These are phyloP conservation scores for Cygnus buccinator DNA, from an alignment of 2,113 vertebrate species.

Conservation along the genomic window DNA sequence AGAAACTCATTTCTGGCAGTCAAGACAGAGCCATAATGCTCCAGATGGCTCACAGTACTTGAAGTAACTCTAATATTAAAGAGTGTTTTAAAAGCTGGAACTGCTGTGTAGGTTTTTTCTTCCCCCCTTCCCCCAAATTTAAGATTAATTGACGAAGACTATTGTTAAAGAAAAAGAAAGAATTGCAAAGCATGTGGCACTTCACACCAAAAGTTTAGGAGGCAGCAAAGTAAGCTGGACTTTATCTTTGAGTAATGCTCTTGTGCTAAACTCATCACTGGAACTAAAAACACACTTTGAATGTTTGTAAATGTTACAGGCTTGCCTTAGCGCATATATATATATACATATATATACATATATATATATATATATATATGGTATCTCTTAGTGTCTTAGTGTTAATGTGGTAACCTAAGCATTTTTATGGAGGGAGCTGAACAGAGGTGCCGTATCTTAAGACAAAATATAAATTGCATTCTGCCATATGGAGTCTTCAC, in stretches of 20 bases:
- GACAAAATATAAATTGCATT: not conserved
- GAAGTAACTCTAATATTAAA: conserved; percentile 47
- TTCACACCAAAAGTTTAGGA: not conserved
- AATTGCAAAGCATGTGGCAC: not conserved
- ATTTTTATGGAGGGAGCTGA: not conserved
- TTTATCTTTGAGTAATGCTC: not conserved
- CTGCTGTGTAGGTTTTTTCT: not conserved
- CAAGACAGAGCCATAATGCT: conserved; percentile 13
- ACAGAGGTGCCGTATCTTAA: not conserved
- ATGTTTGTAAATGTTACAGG: not conserved
- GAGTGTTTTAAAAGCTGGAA: not conserved
- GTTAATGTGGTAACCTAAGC: not conserved
- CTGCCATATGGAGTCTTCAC: not conserved
- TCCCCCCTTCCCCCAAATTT: not conserved
- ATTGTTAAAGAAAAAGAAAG: not conserved
- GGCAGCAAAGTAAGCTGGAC: not conserved
- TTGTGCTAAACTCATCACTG: not conserved
- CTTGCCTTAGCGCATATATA: not conserved
- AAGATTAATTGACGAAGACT: not conserved
- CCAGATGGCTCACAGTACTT: conserved; percentile 43
- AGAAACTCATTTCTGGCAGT: conserved; percentile 39
- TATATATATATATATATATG: not conserved
- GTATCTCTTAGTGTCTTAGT: not conserved
- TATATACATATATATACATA: not conserved
- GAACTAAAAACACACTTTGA: not conserved